Evolutionary conservation across 2,797 vertebrate genomes (phyloP).

Genomic region (Echeneis naucrates): DNA sequence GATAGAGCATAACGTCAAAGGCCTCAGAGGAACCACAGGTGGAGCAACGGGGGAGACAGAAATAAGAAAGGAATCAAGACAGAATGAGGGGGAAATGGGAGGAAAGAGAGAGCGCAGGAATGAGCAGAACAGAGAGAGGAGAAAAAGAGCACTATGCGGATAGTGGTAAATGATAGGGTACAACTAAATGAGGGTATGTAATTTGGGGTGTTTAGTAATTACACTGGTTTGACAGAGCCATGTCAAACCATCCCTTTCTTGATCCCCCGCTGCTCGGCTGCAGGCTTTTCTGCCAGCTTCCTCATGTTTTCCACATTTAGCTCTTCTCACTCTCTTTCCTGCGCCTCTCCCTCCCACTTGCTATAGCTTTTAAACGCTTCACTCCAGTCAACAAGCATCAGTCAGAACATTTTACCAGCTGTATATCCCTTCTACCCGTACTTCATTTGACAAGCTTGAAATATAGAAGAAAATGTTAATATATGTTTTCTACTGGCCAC

Average conservation of each 20-base stretch:
- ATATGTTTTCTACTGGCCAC: constrained; percentile 68
- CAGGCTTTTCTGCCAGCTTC: constrained; percentile 61
- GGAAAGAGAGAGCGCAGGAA: constrained; percentile 23
- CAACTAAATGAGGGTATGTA: constrained; percentile 85
- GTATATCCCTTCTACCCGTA: constrained; percentile 51
- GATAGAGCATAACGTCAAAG: constrained; percentile 38
- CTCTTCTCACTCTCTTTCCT: constrained; percentile 64
- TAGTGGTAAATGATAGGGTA: constrained; percentile 83
- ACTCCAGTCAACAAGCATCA: constrained; percentile 62
- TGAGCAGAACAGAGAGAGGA: constrained; percentile 57
- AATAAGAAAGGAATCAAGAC: constrained; percentile 41
- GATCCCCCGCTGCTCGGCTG: constrained; percentile 64
- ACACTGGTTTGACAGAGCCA: constrained; percentile 81
- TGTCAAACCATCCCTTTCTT: constrained; percentile 79
- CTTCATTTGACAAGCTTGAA: constrained; percentile 70
- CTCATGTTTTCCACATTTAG: constrained; percentile 84
- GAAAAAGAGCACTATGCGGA: constrained; percentile 73
- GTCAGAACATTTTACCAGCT: constrained; percentile 78
- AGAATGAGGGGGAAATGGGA: not conserved
- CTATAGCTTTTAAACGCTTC: constrained; percentile 64
- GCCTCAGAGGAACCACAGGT: constrained; percentile 48
- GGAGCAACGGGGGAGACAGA: constrained; percentile 31
- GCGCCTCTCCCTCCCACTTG: constrained; percentile 51
- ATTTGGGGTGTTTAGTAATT: constrained; percentile 86
- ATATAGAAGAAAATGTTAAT: constrained; percentile 78